Evolutionary conservation across 2,888 invertebrate genomes (phyloP).

Genomic region (Macrosoma leucophasiata): DNA sequence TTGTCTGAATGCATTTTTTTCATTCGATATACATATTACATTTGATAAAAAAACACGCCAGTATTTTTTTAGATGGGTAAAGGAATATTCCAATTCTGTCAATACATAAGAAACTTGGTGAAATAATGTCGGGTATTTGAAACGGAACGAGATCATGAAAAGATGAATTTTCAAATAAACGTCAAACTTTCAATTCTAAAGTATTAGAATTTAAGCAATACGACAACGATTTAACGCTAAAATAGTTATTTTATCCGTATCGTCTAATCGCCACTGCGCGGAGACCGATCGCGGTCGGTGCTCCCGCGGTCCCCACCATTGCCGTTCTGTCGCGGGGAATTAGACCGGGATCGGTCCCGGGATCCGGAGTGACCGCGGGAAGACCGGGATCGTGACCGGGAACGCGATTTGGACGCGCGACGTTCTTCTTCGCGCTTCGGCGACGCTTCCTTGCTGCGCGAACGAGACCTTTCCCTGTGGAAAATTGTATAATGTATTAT

Average conservation of each 20-base stretch:
- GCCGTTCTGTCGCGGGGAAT: slow-evolving; percentile 60
- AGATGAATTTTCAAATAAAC: no score
- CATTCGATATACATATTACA: no score
- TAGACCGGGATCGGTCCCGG: slow-evolving; percentile 44
- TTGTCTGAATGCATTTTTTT: no score
- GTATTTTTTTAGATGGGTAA: no score
- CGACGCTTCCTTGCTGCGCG: slow-evolving; percentile 78
- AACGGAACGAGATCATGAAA: no score
- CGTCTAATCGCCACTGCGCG: slow-evolving; percentile 59
- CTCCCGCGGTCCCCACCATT: slow-evolving; percentile 45
- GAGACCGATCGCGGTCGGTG: slow-evolving; percentile 60
- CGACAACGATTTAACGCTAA: not conserved
- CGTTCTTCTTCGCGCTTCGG: slow-evolving; percentile 61
- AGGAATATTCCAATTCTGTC: no score
- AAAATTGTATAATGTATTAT: no score
- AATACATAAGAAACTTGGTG: no score
- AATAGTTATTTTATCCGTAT: slow-evolving; percentile 1
- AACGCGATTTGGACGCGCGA: slow-evolving; percentile 55
- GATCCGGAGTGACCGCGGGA: slow-evolving; percentile 48
- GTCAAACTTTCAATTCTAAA: no score
- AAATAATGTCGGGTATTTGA: no score
- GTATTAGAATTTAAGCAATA: not conserved
- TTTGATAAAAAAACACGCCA: no score
- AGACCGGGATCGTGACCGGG: slow-evolving; percentile 40
- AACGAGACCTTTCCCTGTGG: slow-evolving; percentile 80